phyloP scores from a whole-genome alignment of 2,888 invertebrate species.

The Pemphredon lugubris region DNA sequence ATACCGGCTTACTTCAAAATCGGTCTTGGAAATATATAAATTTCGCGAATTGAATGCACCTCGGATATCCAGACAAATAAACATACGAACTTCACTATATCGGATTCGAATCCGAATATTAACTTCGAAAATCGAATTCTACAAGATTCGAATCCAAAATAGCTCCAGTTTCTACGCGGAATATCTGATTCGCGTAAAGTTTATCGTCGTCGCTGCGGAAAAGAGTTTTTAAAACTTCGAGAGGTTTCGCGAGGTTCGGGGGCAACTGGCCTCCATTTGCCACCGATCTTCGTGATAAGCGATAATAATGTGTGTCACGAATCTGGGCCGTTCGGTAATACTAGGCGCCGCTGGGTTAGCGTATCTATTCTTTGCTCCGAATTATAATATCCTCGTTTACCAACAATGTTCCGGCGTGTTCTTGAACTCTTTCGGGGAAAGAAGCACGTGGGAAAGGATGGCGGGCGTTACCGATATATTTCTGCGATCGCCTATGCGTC shows the following conservation, averaged over 20 bases:
- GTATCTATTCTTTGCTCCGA: constrained; percentile 27
- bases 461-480: not conserved
- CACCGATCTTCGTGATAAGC: constrained; percentile 27
- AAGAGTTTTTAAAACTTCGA: not conserved
- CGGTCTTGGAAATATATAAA: too few relatives aligned
- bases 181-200: too few relatives aligned
- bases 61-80: too few relatives aligned
- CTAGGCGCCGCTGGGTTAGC: not conserved
- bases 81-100: too few relatives aligned
- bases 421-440: constrained; percentile 34
- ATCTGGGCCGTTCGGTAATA: constrained; percentile 31
- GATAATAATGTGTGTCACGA: constrained; percentile 38
- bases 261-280: constrained; percentile 12
- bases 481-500: too few relatives aligned
- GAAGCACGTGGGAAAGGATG: constrained; percentile 48
- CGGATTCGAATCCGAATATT: too few relatives aligned
- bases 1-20: too few relatives aligned
- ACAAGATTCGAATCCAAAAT: too few relatives aligned
- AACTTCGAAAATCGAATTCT: too few relatives aligned
- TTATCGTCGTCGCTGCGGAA: not conserved
- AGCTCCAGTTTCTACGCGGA: too few relatives aligned
- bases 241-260: not conserved
- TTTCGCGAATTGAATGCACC: too few relatives aligned
- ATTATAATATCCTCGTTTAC: constrained; percentile 40
- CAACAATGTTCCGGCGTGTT: constrained; percentile 14